Base-by-base conservation (phyloP, 2,888 invertebrate species). In the Rhorus exstirpatorius region DNA sequence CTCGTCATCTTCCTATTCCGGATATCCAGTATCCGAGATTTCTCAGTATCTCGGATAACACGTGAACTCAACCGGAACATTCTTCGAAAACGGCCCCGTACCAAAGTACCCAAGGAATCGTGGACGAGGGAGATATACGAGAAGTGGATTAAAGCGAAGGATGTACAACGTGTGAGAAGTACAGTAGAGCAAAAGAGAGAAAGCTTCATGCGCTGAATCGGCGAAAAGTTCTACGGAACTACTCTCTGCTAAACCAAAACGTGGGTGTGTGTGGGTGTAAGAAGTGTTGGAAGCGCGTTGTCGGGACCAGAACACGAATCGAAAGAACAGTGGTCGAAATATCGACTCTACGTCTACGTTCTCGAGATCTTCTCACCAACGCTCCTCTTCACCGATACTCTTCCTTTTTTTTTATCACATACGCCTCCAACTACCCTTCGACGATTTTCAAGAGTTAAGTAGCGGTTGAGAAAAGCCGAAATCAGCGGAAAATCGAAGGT, bases 401-500 rank as follows among this genome's bases (percentile, higher is more conserved):
- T 51, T 51, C 63, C 55, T 68, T 76, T 46, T 67, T 31, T 31
- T 31, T 31, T 31, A 3, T 38, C 21, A 24, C 14, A 60, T 38
- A 49, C 61, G 55, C 35, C 60, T 19, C 21, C 17, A 8, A 44
- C n/a, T 10, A 38, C 61, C 7, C 41, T 21, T 46, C 74, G 24
- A 12, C 61, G 74, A 68, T 79, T 68, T 68, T 79, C 61, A 60
- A 49, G 63, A 53, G 35, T 67, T 74, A 75, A 75, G 61, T 60
- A 46, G 53, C 68, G 44, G 24, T 79, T 65, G 38, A 44, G 21
- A n/a, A 31, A n/a, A 31, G 60, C 61, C 53, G 31, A 61, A 74
- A 75, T 63, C 74, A 68, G 44, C 55, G 53, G 60, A 44, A 70
- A 78, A 71, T 71, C 61, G 55, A 78, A 58, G 31, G 6, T 8